Evolutionary conservation across 1,140 invertebrate genomes (phyloP).

Genomic region (Subanguina moxae): DNA sequence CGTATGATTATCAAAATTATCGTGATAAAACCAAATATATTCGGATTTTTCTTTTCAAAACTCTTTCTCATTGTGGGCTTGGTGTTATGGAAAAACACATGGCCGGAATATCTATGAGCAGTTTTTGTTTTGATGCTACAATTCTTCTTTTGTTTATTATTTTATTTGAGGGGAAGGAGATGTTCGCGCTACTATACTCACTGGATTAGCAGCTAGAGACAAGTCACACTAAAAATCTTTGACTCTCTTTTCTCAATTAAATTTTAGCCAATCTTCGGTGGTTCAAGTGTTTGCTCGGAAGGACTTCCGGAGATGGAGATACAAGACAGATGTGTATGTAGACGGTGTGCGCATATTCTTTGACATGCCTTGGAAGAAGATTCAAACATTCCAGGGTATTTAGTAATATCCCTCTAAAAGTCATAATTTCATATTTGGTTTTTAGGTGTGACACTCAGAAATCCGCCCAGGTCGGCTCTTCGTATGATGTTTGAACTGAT

Average conservation of each 20-base stretch:
- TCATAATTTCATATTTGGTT: constrained; percentile 37
- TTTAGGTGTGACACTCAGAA: constrained; percentile 78
- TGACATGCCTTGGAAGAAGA: constrained; percentile 64
- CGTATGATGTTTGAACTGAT: too few species aligned
- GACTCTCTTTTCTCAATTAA: neutral
- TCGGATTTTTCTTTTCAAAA: too few species aligned
- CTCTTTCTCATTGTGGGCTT: too few species aligned
- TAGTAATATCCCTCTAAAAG: constrained; percentile 53
- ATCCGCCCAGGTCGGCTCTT: constrained; percentile 67
- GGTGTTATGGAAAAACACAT: too few species aligned
- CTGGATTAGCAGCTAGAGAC: constrained; percentile 69
- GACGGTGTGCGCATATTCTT: constrained; percentile 79
- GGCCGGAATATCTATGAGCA: too few species aligned
- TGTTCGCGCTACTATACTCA: constrained; percentile 78
- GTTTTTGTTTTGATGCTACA: too few species aligned
- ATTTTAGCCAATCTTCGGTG: constrained; percentile 69
- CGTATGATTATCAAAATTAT: too few species aligned
- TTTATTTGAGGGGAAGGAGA: constrained; percentile 44
- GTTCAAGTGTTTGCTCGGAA: constrained; percentile 81
- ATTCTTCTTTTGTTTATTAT: too few species aligned
- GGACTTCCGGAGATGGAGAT: constrained; percentile 78
- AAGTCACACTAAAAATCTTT: too few species aligned
- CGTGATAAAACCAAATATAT: too few species aligned
- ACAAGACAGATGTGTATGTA: constrained; percentile 82
- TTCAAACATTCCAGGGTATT: constrained; percentile 45